phyloP scores from a whole-genome alignment of 2,797 vertebrate genomes.

The Merluccius polli region DNA sequence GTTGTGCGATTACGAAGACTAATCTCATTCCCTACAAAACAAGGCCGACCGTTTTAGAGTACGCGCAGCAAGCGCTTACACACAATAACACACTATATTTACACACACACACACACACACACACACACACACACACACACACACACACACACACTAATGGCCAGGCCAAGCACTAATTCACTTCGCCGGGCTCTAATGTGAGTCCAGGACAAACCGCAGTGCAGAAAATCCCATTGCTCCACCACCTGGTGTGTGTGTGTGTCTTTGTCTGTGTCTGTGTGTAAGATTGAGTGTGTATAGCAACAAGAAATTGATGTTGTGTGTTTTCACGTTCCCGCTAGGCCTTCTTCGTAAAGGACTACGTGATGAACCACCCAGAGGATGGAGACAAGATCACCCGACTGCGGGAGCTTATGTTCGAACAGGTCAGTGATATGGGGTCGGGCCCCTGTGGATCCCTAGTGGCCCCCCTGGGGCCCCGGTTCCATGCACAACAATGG shows the following conservation, averaged over 20 bases:
- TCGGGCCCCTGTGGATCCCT: not conserved
- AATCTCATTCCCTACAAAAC: not conserved
- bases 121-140: no score
- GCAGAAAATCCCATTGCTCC: conserved; percentile 21
- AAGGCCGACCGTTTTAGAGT: not conserved
- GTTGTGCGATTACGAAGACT: no score
- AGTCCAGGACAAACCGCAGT: conserved; percentile 40
- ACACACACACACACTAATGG: not conserved
- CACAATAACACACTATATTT: not conserved
- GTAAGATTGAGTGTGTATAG: no score
- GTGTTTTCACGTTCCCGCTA: conserved; percentile 42
- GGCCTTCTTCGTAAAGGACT: conserved; percentile 99
- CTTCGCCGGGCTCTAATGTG: conserved; percentile 43
- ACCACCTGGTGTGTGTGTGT: conserved; percentile 15
- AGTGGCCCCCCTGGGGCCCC: no score
- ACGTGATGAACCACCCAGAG: conserved; percentile 92
- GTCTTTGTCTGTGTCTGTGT: no score
- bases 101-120: not conserved
- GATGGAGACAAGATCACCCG: conserved; percentile 96
- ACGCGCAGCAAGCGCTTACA: not conserved
- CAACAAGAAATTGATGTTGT: not conserved
- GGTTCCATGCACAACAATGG: no score
- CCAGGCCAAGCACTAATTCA: conserved; percentile 37
- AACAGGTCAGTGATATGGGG: conserved; percentile 80
- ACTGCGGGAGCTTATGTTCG: conserved; percentile 94